phyloP scores from a whole-genome alignment of 2,113 vertebrate species.

The Myrmophylax atrothorax region DNA sequence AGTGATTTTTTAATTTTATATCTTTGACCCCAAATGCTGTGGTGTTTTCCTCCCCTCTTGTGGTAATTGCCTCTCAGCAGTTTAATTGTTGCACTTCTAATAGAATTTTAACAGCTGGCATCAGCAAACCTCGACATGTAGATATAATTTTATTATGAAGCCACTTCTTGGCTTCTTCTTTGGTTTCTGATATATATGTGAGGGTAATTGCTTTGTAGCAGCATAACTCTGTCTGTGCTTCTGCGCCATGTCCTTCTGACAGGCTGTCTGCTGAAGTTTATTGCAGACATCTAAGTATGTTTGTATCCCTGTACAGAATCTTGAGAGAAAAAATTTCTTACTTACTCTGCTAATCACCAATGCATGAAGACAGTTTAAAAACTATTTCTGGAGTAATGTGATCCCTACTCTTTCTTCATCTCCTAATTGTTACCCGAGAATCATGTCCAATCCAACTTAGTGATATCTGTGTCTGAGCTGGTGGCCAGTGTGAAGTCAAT shows the following conservation, averaged over 20 bases:
- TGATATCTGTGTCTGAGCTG: not conserved
- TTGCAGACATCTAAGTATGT: not conserved
- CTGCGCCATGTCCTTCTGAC: not conserved
- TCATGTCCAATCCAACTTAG: not conserved
- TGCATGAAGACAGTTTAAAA: slow-evolving; percentile 14
- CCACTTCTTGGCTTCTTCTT: not conserved
- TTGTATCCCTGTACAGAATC: not conserved
- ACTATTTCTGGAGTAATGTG: not conserved
- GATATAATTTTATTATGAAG: not conserved
- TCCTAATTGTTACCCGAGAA: not conserved
- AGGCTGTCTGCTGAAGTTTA: not conserved
- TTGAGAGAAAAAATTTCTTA: not conserved
- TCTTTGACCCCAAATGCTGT: not conserved
- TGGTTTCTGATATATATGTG: not conserved
- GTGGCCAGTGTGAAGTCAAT: not conserved
- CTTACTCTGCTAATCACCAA: not conserved
- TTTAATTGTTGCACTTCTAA: not conserved
- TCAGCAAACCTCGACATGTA: not conserved
- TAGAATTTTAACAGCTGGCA: not conserved
- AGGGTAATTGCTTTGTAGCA: not conserved
- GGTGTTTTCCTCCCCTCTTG: not conserved
- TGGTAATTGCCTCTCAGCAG: not conserved
- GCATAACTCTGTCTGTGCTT: not conserved
- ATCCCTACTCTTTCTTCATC: not conserved
- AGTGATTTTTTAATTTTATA: not conserved